Base-by-base conservation (phyloP, 2,113 vertebrate species). In the Puma concolor region DNA sequence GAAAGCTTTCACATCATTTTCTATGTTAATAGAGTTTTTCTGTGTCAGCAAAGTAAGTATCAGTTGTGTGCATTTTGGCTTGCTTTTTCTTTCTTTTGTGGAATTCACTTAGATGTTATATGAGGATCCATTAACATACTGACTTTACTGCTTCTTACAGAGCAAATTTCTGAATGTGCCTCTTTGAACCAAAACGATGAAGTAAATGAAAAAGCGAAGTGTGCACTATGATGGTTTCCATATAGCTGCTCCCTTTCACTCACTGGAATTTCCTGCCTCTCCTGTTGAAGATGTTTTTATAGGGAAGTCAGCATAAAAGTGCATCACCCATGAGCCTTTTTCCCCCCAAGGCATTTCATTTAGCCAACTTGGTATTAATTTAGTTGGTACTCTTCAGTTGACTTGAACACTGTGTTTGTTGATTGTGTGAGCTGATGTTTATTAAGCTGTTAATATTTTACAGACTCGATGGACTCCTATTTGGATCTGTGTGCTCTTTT, bases 401-500 rank as follows among this genome's bases (percentile, higher is more conserved):
- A 87, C 96, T 97, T 97, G 98, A 98, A 95, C 81, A 95, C 76
- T 89, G 74, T 98, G 94, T 80, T 50, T 95, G 97, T 83, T 94
- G 94, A 98, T 85, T 80, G 83, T 88, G 90, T 96, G 93, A 97
- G 91, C 97, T 97, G 98, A 98, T 99, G 97, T 99, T 99, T 98
- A 99, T 98, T 93, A 98, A 99, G 97, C 93, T 98, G 99, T 99
- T 99, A 99, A 99, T 99, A 97, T 99, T 99, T 99, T 98, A 99
- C 98, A 98, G 98, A 98, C 97, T 95, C 96, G 89, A 77, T 91
- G 54, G 88, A 96, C 84, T 95, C 93, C 96, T 82, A 16, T 95
- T 93, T 93, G 79, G 92, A 83, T 93, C 63, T 96, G 1, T 66
- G 85, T 50, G 60, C 57, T 25, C 88, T 91, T 89, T 92, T 54